Evolutionary conservation across 2,797 vertebrate species (phyloP), one percentile per base, ranked within the genome.

Genomic region (Molossus alvarezi): DNA sequence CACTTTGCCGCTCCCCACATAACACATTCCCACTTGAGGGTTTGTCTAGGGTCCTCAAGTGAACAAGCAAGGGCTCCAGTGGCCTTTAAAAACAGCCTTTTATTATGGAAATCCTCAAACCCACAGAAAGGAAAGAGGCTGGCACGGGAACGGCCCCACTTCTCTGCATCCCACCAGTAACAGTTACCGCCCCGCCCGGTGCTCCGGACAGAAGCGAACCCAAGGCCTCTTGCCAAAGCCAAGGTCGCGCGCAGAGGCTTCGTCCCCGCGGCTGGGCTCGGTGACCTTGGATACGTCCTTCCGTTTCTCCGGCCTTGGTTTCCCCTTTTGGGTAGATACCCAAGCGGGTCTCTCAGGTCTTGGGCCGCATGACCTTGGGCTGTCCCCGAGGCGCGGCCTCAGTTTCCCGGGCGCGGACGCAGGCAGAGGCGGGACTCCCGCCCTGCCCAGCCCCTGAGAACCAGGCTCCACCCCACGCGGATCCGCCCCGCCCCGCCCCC

Each of bases 211-310:
- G 23, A 75, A n/a, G 64, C 1, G 18, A 82, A 55, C 25, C n/a
- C 1, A 17, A 51, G 88, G 55, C 18, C 55, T 67, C 33, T 33
- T 6, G 15, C 53, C 20, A 53, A 45, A 72, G 69, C 55, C 76
- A 57, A 89, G 72, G 72, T 58, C 21, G 41, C 17, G 27, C 12
- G 2, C 53, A 4, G 60, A 83, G 14, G 77, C 53, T 76, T 29
- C 9, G 6, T 67, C 29, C 51, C 58, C 0, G 29, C 11, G 10
- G 67, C 69, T 13, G 75, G 10, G 76, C 92, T 67, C 55, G 2
- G 73, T 95, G 96, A 96, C 96, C 96, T 96, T 97, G 95, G 90
- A 25, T 17, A n/a, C 76, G 93, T 91, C 96, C 96, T 97, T 95
- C 77, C 15, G 25, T 62, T 2, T 11, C 9, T n/a, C 1, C 5